Evolutionary conservation across 2,113 vertebrate species (phyloP).

Genomic region (Ammodramus savannarum): DNA sequence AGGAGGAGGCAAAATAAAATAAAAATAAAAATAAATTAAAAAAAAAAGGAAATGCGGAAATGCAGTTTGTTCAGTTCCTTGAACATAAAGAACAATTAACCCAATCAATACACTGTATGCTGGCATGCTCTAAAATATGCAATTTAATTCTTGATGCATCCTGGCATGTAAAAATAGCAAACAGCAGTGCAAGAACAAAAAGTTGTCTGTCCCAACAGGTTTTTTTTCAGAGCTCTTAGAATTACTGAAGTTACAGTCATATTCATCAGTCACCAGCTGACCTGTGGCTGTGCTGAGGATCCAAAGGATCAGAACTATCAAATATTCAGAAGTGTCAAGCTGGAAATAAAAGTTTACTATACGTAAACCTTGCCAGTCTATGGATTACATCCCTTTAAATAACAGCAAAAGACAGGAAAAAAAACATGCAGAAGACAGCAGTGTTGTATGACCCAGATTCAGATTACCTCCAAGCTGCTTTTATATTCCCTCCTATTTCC

Average conservation of each 20-base stretch:
- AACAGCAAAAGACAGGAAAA: background rate
- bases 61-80: background rate
- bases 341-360: background rate
- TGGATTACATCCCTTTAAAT: background rate
- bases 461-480: background rate
- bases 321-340: background rate
- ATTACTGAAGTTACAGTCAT: background rate
- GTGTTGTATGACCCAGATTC: background rate
- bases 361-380: background rate
- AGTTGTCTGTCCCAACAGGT: fast-evolving
- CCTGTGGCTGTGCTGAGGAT: background rate
- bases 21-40: too few relatives aligned
- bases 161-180: background rate
- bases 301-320: background rate
- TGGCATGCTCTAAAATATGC: background rate
- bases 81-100: background rate
- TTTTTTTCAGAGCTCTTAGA: background rate
- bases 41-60: background rate
- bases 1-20: background rate
- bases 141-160: background rate
- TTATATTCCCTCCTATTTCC: background rate
- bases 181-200: background rate
- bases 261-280: background rate
- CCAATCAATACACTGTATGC: background rate
- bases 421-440: background rate